Percentiles rank a stretch among this genome's conserved stretches.
Evolutionary conservation across 2,797 vertebrate genomes (phyloP).

Genomic region (Mycteria americana): DNA sequence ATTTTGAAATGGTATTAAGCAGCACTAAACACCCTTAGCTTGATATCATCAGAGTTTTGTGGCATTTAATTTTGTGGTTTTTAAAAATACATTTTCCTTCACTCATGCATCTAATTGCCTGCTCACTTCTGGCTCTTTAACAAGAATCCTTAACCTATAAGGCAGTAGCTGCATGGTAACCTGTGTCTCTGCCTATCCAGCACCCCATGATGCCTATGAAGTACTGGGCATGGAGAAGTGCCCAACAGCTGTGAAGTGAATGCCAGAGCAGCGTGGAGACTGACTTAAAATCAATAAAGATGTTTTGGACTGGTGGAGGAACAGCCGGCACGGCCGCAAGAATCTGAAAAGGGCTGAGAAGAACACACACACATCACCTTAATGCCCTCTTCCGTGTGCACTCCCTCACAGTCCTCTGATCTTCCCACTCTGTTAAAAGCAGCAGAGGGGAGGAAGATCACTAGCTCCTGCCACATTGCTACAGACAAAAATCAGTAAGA

Average conservation of each 20-base stretch:
- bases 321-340: neutral
- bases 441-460: neutral
- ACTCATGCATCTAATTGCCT: neutral
- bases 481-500: neutral
- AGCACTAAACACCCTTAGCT: neutral
- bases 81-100: neutral
- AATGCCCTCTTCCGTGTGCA: neutral
- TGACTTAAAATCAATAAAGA: neutral
- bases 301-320: neutral
- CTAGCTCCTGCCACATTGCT: neutral
- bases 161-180: neutral
- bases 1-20: neutral
- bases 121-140: neutral
- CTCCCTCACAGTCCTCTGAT: neutral
- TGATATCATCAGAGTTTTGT: neutral
- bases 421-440: neutral
- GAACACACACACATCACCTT: neutral
- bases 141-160: neutral
- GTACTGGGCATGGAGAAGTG: neutral
- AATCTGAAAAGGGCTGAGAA: neutral
- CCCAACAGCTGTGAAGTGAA: neutral
- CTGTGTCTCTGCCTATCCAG: neutral
- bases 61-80: neutral
- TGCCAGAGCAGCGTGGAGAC: neutral
- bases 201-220: neutral